Evolutionary conservation across 2,797 vertebrate species (phyloP).

Genomic region (Malurus splendens): DNA sequence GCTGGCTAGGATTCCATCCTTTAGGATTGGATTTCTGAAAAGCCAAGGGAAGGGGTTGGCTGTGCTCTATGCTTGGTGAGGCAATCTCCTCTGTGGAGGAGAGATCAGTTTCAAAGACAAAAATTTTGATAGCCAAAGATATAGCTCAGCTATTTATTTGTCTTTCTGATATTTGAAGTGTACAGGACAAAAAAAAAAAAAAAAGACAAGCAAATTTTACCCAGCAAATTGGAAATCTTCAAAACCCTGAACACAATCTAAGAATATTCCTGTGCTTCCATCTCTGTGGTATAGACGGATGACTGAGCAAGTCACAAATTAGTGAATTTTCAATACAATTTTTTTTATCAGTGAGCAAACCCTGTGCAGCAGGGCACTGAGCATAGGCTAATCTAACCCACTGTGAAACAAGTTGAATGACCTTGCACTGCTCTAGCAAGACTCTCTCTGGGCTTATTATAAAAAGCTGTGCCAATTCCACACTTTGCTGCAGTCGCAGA

Average conservation of each 20-base stretch:
- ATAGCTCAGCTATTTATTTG: neutral
- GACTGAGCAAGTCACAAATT: neutral
- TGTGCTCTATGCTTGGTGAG: neutral
- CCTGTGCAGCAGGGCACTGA: neutral
- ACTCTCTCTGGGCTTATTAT: neutral
- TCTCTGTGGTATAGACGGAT: neutral
- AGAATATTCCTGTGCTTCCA: neutral
- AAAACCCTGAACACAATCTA: neutral
- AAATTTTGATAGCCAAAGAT: neutral
- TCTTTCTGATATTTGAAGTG: neutral
- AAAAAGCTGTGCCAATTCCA: slow-evolving; percentile 5
- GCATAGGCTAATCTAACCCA: neutral
- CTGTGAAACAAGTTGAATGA: neutral
- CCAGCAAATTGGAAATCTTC: neutral
- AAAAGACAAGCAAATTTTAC: neutral
- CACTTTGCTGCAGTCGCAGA: neutral
- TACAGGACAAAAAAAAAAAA: neutral
- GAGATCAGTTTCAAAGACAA: neutral
- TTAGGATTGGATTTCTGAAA: neutral
- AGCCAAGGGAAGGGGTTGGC: neutral
- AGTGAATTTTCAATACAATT: neutral
- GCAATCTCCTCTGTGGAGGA: neutral
- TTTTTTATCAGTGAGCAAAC: neutral
- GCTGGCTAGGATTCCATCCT: neutral
- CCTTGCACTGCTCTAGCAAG: neutral